phyloP scores from a whole-genome alignment of 2,113 vertebrate species.

The Tyrannus savana region DNA sequence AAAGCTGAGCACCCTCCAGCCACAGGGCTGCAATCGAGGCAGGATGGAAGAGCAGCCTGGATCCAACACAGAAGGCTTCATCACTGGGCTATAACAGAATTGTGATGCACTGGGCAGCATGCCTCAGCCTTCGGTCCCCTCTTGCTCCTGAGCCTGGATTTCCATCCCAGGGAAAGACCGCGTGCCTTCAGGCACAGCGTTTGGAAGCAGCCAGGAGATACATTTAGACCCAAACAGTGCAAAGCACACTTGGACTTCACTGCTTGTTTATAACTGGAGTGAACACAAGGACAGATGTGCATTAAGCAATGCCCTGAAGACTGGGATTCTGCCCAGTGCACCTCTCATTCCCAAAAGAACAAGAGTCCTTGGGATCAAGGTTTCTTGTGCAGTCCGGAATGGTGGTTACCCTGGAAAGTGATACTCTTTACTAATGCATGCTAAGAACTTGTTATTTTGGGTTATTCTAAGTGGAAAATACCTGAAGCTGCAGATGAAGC shows the following conservation, averaged over 20 bases:
- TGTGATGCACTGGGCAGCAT: accelerated
- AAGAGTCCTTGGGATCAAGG: not conserved
- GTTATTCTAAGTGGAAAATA: not conserved
- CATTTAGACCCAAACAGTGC: not conserved
- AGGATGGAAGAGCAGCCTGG: not conserved
- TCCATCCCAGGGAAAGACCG: not conserved
- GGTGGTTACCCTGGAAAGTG: not conserved
- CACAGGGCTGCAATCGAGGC: not conserved
- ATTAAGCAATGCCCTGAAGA: not conserved
- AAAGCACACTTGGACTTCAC: not conserved
- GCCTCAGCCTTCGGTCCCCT: not conserved
- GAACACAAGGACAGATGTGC: not conserved
- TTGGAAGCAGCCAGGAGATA: not conserved
- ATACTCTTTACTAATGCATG: not conserved
- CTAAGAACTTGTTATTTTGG: not conserved
- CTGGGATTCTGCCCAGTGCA: not conserved
- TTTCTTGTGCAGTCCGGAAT: not conserved
- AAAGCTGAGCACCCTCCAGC: not conserved
- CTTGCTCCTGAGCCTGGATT: not conserved
- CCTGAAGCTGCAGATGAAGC: not conserved
- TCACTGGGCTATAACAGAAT: not conserved
- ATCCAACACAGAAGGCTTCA: not conserved
- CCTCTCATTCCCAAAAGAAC: not conserved
- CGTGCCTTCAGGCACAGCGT: not conserved
- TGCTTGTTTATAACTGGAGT: not conserved